These are phyloP conservation scores for Drosophila mayaguana DNA, from an alignment of 2,888 invertebrate species.

Conservation along the genomic window DNA sequence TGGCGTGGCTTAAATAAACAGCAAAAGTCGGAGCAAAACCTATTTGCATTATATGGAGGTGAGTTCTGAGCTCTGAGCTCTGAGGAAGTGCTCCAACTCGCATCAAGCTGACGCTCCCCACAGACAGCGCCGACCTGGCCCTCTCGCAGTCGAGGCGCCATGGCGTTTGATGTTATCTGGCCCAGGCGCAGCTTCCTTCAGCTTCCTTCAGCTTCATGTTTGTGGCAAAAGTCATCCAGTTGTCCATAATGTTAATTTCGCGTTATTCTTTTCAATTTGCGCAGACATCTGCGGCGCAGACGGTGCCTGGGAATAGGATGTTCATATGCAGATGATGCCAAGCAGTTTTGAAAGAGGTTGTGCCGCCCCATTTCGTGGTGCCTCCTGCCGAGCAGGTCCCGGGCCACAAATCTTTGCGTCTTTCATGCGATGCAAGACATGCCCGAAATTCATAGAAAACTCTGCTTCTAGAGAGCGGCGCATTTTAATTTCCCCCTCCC, in stretches of 20 bases:
- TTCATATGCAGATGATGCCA: slow-evolving; percentile 39
- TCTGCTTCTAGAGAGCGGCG: slow-evolving; percentile 5
- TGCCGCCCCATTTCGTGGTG: slow-evolving; percentile 4
- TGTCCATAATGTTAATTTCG: slow-evolving; percentile 47
- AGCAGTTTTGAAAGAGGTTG: slow-evolving; percentile 25
- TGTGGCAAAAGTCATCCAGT: slow-evolving; percentile 1
- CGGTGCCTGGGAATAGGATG: neutral
- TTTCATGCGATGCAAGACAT: slow-evolving; percentile 42
- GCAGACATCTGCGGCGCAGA: slow-evolving; percentile 33
- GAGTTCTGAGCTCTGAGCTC: neutral
- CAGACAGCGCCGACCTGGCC: too few relatives aligned
- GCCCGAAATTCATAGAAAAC: slow-evolving; percentile 47
- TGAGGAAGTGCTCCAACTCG: neutral
- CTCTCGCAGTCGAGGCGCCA: neutral
- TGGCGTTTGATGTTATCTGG: neutral
- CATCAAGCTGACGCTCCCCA: neutral
- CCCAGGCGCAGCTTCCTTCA: neutral
- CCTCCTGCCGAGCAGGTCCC: too few relatives aligned
- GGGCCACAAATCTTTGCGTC: neutral
- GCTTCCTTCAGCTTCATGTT: neutral
- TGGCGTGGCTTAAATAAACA: neutral
- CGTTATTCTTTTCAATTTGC: slow-evolving; percentile 53
- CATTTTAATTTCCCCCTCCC: slow-evolving; percentile 43
- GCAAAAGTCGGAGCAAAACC: neutral
- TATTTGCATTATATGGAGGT: neutral